These are phyloP conservation scores for Columba guinea DNA, from an alignment of 2,797 vertebrate genomes.

Conservation along the genomic window DNA sequence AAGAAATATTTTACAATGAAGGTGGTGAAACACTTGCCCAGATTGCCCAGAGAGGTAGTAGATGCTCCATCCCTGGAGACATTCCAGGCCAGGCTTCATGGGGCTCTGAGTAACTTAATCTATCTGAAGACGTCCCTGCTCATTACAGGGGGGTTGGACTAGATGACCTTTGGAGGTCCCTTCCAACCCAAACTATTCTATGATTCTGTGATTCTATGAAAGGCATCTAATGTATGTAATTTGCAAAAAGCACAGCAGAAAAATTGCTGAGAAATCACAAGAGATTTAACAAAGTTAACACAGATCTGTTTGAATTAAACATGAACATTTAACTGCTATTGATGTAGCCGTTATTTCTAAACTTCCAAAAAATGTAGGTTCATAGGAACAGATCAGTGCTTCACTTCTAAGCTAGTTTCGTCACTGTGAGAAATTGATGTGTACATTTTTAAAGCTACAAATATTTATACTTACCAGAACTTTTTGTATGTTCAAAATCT, in stretches of 20 bases:
- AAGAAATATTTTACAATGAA: no score
- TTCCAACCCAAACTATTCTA: no score
- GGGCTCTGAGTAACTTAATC: no score
- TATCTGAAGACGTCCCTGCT: no score
- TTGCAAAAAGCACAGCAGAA: background rate
- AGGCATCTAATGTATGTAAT: background rate
- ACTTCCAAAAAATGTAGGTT: background rate
- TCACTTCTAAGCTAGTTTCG: background rate
- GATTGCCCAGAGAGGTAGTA: no score
- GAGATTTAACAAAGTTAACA: background rate
- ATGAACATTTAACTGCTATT: background rate
- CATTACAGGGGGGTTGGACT: no score
- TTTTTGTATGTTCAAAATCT: background rate
- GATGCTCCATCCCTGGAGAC: no score
- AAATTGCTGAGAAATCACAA: background rate
- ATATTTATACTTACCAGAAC: background rate
- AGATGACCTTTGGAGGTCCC: no score
- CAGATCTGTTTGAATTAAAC: background rate
- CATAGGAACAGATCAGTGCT: background rate
- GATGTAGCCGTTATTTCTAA: background rate
- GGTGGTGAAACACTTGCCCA: no score
- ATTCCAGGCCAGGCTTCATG: no score
- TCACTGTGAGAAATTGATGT: background rate
- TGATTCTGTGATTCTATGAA: background rate
- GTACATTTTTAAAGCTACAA: background rate